Evolutionary conservation across 1,140 invertebrate species (phyloP), one percentile per base, ranked within the genome.

Genomic region (Drosophila simulans): DNA sequence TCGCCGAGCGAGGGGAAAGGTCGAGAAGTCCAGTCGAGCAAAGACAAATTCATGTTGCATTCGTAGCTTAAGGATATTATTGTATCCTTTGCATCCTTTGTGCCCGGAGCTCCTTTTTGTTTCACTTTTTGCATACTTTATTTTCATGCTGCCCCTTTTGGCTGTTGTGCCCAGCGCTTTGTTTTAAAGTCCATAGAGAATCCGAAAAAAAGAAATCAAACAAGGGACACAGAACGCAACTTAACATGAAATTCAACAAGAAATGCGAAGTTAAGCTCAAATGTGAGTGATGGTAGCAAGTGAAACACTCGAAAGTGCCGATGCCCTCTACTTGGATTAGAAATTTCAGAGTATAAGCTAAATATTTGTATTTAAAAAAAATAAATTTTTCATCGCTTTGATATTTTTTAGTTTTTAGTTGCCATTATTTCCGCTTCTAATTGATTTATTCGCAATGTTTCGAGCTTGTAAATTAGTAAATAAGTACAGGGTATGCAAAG

Each of bases 31-130:
- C 63, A 69, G 60, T 66, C 54, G 65, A 71, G 79, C 79, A 88
- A 86, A 86, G 83, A 88, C 83, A 86, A 86, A 86, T 88, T 86
- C 83, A 86, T 88, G 83, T 86, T 86, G 83, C 83, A 86, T 88
- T 86, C 79, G 79, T 82, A 86, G 83, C 83, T 86, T 86, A 88
- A 86, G 83, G 83, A 86, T 88, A 86, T 88, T 86, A 86, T 86
- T 88, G 79, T 88, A 86, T 70, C 64, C 66, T 25, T 48, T 70
- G 83, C 75, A 83, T 86, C 83, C 83, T 86, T 88, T 88, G 84
- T 86, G 82, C 63, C 52, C 42, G 7, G 48, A 53, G 68, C 46
- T 64, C 77, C 81, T 82, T 86, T 76, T 69, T 70, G 74, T 88
- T 79, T 54, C 15, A 72, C 82, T 62, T 88, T 82, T 82, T 86